phyloP scores from a whole-genome alignment of 2,888 invertebrate species.

The Gryllus longicercus region DNA sequence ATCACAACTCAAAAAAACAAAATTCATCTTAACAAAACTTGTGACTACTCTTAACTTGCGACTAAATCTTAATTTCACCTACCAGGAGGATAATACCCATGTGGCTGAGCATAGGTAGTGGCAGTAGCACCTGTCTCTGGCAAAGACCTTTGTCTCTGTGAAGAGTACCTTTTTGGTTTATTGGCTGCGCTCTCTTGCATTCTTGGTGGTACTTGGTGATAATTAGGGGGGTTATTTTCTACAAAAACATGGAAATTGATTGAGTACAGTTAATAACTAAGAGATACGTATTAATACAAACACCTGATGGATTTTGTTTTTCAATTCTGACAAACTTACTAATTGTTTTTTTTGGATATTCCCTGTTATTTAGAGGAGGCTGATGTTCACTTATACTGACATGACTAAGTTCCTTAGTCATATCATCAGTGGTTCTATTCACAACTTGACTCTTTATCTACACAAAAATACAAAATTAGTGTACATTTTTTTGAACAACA shows the following conservation, averaged over 20 bases:
- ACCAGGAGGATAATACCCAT: conserved; percentile 25
- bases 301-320: too few species aligned
- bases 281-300: background rate
- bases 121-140: conserved; percentile 51
- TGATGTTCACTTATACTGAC: conserved; percentile 25
- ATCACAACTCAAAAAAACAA: too few species aligned
- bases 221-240: background rate
- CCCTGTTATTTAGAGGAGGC: background rate
- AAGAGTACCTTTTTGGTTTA: conserved; percentile 65
- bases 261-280: conserved; percentile 18
- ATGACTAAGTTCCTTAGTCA: conserved; percentile 28
- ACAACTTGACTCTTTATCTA: conserved; percentile 26
- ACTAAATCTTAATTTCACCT: background rate
- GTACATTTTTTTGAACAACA: too few species aligned
- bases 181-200: conserved; percentile 43
- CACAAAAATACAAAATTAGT: background rate
- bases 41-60: too few species aligned
- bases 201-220: conserved; percentile 38
- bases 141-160: conserved; percentile 59
- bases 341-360: background rate
- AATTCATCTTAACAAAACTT: too few species aligned
- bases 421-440: conserved; percentile 27
- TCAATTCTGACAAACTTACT: background rate
- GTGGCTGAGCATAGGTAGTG: conserved; percentile 32
- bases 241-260: background rate